A percentile compares a stretch with the other conserved stretches of the same genome.
phyloP scores from a whole-genome alignment of 2,797 vertebrate genomes.

The Onychomys torridus region DNA sequence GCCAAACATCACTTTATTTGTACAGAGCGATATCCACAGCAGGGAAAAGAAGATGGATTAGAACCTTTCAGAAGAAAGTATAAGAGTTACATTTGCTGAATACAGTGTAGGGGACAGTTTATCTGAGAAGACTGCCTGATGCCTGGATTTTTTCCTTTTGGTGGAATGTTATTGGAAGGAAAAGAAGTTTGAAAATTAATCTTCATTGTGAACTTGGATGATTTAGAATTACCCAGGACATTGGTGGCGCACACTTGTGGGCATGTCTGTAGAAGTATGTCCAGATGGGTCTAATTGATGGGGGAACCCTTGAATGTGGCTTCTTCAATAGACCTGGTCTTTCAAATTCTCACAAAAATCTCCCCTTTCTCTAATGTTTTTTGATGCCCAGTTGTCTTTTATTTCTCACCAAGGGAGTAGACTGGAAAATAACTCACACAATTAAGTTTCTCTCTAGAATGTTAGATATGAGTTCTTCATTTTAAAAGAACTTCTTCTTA shows the following conservation, averaged over 20 bases:
- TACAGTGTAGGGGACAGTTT: background rate
- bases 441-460: background rate
- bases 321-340: background rate
- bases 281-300: background rate
- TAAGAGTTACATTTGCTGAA: background rate
- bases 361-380: background rate
- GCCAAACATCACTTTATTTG: too few species aligned
- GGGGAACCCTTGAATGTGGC: background rate
- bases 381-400: background rate
- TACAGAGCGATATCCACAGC: too few species aligned
- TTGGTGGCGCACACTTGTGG: background rate
- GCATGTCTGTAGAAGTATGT: background rate
- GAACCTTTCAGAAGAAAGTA: background rate
- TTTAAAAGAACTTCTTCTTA: background rate
- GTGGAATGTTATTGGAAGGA: background rate
- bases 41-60: background rate
- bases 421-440: conserved; percentile 9
- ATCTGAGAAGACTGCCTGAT: background rate
- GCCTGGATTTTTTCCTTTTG: background rate
- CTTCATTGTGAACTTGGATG: background rate
- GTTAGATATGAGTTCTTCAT: background rate
- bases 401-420: background rate
- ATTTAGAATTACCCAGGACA: background rate
- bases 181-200: background rate
- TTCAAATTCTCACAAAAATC: background rate